Percentiles rank a stretch among this genome's conserved stretches.
Conservation (phyloP, 2,888 invertebrate genomes). For the Rotaria magnacalcarata region DNA sequence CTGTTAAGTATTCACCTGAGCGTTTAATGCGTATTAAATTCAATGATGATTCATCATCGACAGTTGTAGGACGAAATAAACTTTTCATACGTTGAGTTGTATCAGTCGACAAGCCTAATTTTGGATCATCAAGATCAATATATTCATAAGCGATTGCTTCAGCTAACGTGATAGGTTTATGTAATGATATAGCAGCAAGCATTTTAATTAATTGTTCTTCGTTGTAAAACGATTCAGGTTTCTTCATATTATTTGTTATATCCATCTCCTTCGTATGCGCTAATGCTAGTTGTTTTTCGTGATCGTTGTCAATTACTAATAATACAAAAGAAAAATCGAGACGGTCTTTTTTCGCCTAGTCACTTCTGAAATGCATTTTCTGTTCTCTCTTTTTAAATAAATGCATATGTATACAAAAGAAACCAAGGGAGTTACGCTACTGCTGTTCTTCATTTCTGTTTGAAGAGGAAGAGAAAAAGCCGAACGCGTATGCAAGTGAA, state of each 20-base stretch:
- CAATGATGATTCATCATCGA: neutral
- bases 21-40: slow-evolving; percentile 14
- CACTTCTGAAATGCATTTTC: neutral
- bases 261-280: neutral
- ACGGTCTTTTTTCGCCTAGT: neutral
- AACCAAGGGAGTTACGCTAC: neutral
- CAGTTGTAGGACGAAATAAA: neutral
- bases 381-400: neutral
- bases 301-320: neutral
- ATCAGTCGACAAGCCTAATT: neutral
- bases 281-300: neutral
- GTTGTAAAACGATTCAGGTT: neutral
- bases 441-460: neutral
- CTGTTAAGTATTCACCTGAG: neutral
- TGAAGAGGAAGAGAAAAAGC: neutral
- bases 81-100: neutral
- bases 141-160: slow-evolving; percentile 21
- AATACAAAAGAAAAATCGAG: neutral
- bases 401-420: neutral
- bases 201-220: neutral
- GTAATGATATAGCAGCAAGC: neutral
- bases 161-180: slow-evolving; percentile 26
- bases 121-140: neutral
- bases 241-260: neutral
- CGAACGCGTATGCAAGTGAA: neutral